Evolutionary conservation across 2,888 invertebrate species (phyloP).

Genomic region (Salpingus planirostris): DNA sequence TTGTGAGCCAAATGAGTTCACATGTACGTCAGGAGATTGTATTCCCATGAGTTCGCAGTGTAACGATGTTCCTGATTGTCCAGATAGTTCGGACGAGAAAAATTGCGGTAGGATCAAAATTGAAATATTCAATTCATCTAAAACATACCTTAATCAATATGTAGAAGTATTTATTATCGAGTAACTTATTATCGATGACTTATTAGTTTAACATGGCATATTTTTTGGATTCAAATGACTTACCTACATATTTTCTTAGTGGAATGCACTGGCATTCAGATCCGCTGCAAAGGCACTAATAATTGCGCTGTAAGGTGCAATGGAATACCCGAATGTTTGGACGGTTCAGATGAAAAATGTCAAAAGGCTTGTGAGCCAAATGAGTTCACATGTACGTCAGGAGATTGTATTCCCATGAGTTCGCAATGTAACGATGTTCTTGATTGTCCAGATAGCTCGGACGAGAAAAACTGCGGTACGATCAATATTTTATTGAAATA

Average conservation of each 20-base stretch:
- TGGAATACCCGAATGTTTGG: conserved; percentile 44
- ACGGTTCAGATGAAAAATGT: conserved; percentile 44
- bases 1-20: conserved; percentile 24
- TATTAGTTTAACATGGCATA: too few species aligned
- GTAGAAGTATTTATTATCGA: too few species aligned
- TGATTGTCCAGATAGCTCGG: conserved; percentile 71
- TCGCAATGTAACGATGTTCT: conserved; percentile 46
- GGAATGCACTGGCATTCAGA: too few species aligned
- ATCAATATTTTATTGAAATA: too few species aligned
- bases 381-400: conserved; percentile 49
- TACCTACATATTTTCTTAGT: too few species aligned
- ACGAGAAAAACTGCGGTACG: conserved; percentile 49
- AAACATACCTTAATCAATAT: too few species aligned
- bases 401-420: conserved; percentile 44
- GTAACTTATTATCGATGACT: too few species aligned
- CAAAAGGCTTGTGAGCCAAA: background rate
- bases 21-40: conserved; percentile 49
- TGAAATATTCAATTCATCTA: too few species aligned
- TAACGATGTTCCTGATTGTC: conserved; percentile 62
- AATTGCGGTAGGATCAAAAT: conserved; percentile 37
- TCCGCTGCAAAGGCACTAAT: too few species aligned
- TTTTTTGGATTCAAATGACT: too few species aligned
- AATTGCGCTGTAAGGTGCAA: too few species aligned
- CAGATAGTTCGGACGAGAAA: conserved; percentile 63
- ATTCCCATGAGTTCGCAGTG: too few species aligned